phyloP scores from a whole-genome alignment of 2,113 vertebrate species.

The Barnardius zonarius region DNA sequence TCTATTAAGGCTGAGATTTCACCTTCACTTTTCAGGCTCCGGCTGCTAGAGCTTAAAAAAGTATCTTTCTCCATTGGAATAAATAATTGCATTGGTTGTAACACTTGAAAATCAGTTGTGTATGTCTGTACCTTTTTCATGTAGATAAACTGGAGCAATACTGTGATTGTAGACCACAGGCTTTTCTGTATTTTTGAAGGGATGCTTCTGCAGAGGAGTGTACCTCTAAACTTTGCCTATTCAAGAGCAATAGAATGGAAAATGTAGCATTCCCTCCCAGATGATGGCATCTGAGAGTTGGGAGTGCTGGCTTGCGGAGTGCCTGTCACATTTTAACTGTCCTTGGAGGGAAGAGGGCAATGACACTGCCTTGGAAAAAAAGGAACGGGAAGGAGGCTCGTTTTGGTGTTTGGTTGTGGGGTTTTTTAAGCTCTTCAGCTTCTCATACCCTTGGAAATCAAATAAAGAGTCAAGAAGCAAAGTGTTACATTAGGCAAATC shows the following conservation, averaged over 20 bases:
- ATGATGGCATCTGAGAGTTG: neutral
- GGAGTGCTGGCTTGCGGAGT: neutral
- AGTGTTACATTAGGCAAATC: neutral
- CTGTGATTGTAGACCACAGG: rapidly evolving
- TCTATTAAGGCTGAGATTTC: neutral
- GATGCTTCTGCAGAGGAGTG: neutral
- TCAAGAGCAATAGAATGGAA: neutral
- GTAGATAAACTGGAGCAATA: neutral
- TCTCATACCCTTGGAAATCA: neutral
- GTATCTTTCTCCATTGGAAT: neutral
- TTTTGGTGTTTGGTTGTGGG: neutral
- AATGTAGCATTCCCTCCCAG: neutral
- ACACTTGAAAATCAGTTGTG: neutral
- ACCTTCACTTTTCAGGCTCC: neutral
- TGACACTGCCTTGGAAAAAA: neutral
- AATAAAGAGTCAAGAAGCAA: neutral
- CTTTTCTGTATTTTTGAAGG: neutral
- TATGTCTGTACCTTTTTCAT: neutral
- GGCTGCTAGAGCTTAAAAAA: neutral
- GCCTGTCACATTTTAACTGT: neutral
- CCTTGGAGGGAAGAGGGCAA: neutral
- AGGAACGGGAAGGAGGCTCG: neutral
- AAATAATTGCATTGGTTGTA: neutral
- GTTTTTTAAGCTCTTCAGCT: neutral
- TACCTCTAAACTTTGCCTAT: neutral